phyloP scores from a whole-genome alignment of 2,113 vertebrate species.

The Rana temporaria region DNA sequence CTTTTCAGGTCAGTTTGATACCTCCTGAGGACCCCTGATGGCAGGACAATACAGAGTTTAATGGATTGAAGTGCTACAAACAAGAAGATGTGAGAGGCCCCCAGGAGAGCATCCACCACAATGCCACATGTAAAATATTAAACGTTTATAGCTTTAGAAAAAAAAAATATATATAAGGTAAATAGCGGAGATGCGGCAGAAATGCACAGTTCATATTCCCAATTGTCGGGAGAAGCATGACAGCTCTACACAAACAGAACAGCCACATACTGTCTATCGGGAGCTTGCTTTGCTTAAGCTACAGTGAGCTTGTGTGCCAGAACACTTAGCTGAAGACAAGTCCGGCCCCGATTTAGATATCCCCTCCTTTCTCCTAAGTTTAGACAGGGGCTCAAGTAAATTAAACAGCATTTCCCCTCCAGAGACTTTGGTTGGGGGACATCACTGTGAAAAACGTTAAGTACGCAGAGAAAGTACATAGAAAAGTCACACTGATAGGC shows the following conservation, averaged over 20 bases:
- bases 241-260: neutral
- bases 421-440: neutral
- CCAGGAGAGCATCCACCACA: conserved; percentile 41
- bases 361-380: neutral
- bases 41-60: conserved; percentile 47
- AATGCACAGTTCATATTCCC: neutral
- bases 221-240: neutral
- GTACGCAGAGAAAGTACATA: neutral
- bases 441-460: neutral
- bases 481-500: neutral
- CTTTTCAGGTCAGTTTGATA: conserved; percentile 47
- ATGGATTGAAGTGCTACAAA: conserved; percentile 51
- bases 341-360: neutral
- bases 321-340: conserved; percentile 24
- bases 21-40: conserved; percentile 37
- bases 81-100: conserved; percentile 33
- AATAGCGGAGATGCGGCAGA: neutral
- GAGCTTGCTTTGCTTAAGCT: conserved; percentile 38
- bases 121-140: conserved; percentile 21
- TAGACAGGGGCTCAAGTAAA: neutral
- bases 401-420: neutral
- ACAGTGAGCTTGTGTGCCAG: conserved; percentile 31
- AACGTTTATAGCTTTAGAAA: conserved; percentile 52
- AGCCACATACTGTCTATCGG: conserved; percentile 32
- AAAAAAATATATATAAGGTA: neutral